A percentile compares a stretch with the other conserved stretches of the same genome.
These are phyloP conservation scores for Empis stercorea DNA, from an alignment of 2,888 invertebrate genomes.

Conservation along the genomic window DNA sequence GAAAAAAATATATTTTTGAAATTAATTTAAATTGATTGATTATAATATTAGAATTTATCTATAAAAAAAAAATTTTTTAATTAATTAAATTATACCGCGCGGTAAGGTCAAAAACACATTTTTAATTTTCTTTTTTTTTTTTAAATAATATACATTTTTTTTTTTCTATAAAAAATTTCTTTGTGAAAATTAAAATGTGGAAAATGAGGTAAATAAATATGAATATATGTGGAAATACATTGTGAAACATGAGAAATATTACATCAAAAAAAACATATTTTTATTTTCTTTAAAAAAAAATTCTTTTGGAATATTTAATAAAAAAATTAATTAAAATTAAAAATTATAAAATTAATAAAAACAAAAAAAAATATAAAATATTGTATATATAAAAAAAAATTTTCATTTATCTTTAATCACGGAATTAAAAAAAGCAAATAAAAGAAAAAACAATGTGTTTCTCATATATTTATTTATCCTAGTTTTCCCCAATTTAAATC, in stretches of 20 bases:
- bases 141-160: too few species aligned
- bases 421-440: slow-evolving; percentile 7
- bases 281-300: neutral
- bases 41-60: neutral
- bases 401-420: slow-evolving; percentile 4
- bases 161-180: slow-evolving; percentile 1
- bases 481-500: slow-evolving; percentile 13
- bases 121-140: slow-evolving; percentile 8
- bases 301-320: slow-evolving; percentile 2
- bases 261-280: slow-evolving; percentile 8
- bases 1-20: too few species aligned
- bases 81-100: neutral
- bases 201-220: slow-evolving; percentile 36
- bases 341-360: slow-evolving; percentile 10
- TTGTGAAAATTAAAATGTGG: slow-evolving; percentile 22
- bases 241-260: slow-evolving; percentile 36
- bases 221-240: slow-evolving; percentile 32
- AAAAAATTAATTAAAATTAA: slow-evolving; percentile 7
- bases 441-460: slow-evolving; percentile 22
- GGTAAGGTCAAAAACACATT: too few species aligned
- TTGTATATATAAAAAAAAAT: neutral
- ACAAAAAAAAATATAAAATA: slow-evolving; percentile 8
- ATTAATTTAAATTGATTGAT: too few species aligned
- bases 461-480: slow-evolving; percentile 21
- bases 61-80: neutral